phyloP scores from a whole-genome alignment of 2,113 vertebrate genomes.

The Willisornis vidua region DNA sequence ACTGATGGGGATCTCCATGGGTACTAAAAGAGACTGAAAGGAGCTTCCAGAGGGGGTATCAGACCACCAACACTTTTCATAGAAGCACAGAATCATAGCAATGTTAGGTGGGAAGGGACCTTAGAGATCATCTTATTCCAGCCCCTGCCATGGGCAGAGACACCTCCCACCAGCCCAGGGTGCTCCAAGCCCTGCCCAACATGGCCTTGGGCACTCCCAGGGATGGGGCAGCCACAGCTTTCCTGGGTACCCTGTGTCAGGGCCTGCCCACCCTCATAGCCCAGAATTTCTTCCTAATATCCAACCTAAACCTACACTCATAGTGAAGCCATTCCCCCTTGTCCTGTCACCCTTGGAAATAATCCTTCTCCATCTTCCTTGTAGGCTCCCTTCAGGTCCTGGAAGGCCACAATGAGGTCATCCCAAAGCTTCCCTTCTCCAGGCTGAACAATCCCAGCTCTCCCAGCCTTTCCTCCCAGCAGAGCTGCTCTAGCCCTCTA shows the following conservation, averaged over 20 bases:
- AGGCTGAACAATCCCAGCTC: background rate
- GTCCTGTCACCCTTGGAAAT: background rate
- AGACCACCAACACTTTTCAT: background rate
- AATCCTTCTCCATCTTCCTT: background rate
- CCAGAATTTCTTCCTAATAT: background rate
- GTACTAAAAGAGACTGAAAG: background rate
- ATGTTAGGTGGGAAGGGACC: background rate
- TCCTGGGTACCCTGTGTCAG: background rate
- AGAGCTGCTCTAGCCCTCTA: background rate
- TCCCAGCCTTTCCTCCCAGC: background rate
- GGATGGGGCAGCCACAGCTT: background rate
- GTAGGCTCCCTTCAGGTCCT: background rate
- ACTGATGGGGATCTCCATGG: accelerated
- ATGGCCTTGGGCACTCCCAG: background rate
- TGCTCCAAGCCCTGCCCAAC: background rate
- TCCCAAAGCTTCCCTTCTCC: background rate
- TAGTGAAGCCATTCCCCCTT: background rate
- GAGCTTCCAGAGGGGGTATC: background rate
- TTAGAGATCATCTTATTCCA: accelerated
- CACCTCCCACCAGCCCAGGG: background rate
- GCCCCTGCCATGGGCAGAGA: background rate
- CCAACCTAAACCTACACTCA: accelerated
- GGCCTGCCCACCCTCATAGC: accelerated
- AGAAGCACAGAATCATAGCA: background rate
- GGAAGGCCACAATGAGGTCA: background rate